Evolutionary conservation across 2,888 invertebrate genomes (phyloP).

Genomic region (Rhimphoctona megacephalus): DNA sequence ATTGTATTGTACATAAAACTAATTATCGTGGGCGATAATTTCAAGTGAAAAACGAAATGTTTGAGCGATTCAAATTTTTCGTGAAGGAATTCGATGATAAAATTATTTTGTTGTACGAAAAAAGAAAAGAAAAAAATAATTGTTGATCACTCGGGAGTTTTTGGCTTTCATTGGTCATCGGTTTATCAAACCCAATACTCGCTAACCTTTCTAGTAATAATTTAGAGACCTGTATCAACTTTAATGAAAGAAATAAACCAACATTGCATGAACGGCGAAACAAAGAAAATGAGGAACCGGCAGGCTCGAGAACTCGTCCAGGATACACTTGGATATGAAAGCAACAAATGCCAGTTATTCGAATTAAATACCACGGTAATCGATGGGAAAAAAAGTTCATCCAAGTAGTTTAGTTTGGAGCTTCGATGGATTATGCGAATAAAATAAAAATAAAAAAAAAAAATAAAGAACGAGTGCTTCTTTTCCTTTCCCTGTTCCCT

Average conservation of each 20-base stretch:
- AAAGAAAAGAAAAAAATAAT: conserved; percentile 63
- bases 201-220: conserved; percentile 62
- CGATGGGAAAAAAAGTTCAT: conserved; percentile 67
- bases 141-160: conserved; percentile 78
- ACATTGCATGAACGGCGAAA: neutral
- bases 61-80: conserved; percentile 62
- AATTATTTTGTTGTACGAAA: conserved; percentile 82
- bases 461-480: conserved; percentile 38
- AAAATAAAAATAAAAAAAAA: conserved; percentile 71
- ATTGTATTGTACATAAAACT: conserved; percentile 77
- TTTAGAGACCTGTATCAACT: conserved; percentile 42
- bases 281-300: conserved; percentile 57
- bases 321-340: conserved; percentile 67
- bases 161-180: conserved; percentile 78
- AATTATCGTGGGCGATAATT: conserved; percentile 55
- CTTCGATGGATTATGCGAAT: conserved; percentile 75
- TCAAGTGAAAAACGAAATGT: conserved; percentile 59
- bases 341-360: conserved; percentile 61
- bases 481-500: neutral
- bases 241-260: conserved; percentile 30
- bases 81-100: conserved; percentile 67
- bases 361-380: conserved; percentile 73
- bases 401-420: conserved; percentile 72
- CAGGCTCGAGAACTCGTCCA: conserved; percentile 70
- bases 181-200: conserved; percentile 72